Conservation (phyloP, 1,140 invertebrate genomes). For the Camponotus floridanus region DNA sequence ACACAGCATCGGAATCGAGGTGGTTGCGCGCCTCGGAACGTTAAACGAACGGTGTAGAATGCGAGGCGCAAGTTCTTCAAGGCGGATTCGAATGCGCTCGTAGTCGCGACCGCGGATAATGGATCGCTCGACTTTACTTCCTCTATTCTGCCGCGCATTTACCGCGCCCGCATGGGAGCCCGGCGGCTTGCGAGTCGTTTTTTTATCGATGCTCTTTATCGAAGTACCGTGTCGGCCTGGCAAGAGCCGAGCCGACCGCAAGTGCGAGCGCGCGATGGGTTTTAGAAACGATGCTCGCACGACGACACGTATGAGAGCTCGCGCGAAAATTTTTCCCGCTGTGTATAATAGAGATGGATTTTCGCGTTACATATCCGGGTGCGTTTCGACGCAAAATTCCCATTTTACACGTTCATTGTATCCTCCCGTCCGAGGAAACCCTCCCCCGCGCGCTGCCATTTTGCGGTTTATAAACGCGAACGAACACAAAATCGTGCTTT, state of each 20-base stretch:
- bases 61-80: slow-evolving; percentile 40
- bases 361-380: slow-evolving; percentile 22
- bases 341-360: slow-evolving; percentile 19
- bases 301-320: slow-evolving; percentile 51
- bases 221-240: slow-evolving; percentile 46
- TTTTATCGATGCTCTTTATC: slow-evolving; percentile 60
- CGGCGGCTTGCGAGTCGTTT: slow-evolving; percentile 55
- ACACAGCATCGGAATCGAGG: slow-evolving; percentile 44
- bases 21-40: slow-evolving; percentile 18
- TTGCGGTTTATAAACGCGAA: slow-evolving; percentile 30
- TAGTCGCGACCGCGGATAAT: slow-evolving; percentile 49
- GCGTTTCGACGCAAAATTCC: slow-evolving; percentile 28
- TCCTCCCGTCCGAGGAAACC: not conserved
- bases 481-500: slow-evolving; percentile 49
- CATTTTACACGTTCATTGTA: not conserved
- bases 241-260: slow-evolving; percentile 46
- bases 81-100: slow-evolving; percentile 47
- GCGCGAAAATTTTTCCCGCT: slow-evolving; percentile 30
- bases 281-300: slow-evolving; percentile 42
- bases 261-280: slow-evolving; percentile 17
- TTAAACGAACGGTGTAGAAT: slow-evolving; percentile 56
- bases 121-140: slow-evolving; percentile 61
- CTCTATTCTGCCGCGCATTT: slow-evolving; percentile 50
- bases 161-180: slow-evolving; percentile 49
- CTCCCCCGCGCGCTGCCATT: not conserved